A percentile compares a stretch with the other conserved stretches of the same genome.
Evolutionary conservation across 2,113 vertebrate species (phyloP).

Genomic region (Colinus virginianus): DNA sequence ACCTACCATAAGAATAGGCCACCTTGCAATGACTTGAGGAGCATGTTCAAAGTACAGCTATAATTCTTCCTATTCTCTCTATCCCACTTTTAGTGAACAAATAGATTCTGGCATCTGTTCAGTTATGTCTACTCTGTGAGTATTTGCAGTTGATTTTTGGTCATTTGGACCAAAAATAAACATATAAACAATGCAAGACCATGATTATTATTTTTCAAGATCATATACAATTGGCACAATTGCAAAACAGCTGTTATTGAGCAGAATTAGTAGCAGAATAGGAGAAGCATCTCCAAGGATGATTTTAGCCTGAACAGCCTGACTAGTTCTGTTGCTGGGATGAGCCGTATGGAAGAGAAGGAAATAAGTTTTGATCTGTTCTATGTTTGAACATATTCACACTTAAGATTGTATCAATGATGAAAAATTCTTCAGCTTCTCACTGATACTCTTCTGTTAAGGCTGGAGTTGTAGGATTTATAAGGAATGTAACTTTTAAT

Average conservation of each 20-base stretch:
- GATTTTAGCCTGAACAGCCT: neutral
- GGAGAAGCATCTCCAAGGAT: neutral
- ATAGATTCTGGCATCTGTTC: neutral
- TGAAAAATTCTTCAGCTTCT: neutral
- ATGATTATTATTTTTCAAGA: neutral
- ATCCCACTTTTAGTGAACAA: neutral
- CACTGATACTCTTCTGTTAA: neutral
- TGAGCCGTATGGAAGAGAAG: neutral
- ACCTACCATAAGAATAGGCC: neutral
- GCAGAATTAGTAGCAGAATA: neutral
- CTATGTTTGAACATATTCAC: neutral
- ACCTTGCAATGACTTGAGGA: conserved; percentile 35
- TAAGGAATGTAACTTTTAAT: neutral
- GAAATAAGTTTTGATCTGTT: neutral
- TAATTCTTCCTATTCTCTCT: neutral
- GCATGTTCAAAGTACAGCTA: neutral
- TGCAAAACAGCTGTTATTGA: neutral
- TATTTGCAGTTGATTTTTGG: neutral
- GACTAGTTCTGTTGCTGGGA: neutral
- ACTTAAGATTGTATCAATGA: neutral
- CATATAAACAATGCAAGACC: neutral
- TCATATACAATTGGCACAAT: neutral
- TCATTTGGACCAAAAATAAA: neutral
- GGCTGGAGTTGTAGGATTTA: neutral
- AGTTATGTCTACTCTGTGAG: neutral